Evolutionary conservation across 1,140 invertebrate genomes (phyloP), one percentile per base, ranked within the genome.

Genomic region (Brachionus calyciflorus): DNA sequence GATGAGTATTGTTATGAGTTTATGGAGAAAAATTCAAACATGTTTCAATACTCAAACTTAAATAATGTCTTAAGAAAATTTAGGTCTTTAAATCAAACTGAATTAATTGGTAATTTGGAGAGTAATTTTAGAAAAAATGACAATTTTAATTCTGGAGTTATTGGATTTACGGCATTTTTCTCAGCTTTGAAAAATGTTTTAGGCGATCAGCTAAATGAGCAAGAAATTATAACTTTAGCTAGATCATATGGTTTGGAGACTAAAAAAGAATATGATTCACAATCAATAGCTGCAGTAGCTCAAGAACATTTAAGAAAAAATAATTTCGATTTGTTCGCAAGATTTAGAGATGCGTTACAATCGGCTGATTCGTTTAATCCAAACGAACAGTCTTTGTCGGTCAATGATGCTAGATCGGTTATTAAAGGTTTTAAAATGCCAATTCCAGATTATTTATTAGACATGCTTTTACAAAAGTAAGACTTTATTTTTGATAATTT

Each of bases 1-100:
- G 93, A 96, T 82, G 90, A 93, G 81, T 94, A 93, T 83, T 90
- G 91, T 3, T 85, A 93, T 69, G 87, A 89, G 51, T 94, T 92
- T 82, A 92, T 95, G 92, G 93, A 96, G 83, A 81, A 89, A n/a
- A 49, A 73, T 55, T 30, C 69, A 12, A 40, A 73, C 46, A 73
- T 73, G 69, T 73, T 73, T 24, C 46, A 37, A 30, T 73, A 51
- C 26, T 73, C 69, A 3, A 73, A 73, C 40, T 24, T 55, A 24
- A 55, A 24, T n/a, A 49, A 51, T 49, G 69, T 46, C 17, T 46
- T 73, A 14, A 55, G 46, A 49, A 73, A 73, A 30, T 73, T 73
- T 24, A 73, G 51, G 33, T 73, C 69, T n/a, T 55, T 77, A 49
- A 51, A 78, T 26, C 69, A 81, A 26, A 79, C 79, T 17, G 78